Conservation (phyloP, 2,113 vertebrate species). For the Dissostichus mawsoni region DNA sequence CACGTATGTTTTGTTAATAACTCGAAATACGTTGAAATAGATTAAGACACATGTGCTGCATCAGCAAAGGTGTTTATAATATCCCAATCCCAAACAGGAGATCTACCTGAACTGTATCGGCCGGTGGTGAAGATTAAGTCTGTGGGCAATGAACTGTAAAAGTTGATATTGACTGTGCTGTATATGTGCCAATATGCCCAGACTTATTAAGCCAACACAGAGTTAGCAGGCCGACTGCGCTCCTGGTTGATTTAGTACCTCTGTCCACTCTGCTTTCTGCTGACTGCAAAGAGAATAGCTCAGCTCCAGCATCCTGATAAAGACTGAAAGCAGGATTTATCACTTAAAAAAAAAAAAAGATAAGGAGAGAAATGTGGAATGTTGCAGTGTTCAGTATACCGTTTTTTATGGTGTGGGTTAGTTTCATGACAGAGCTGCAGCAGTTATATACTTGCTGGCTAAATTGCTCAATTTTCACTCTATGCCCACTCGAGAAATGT, state of each 20-base stretch:
- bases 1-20: neutral
- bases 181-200: slow-evolving; percentile 72
- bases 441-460: slow-evolving; percentile 23
- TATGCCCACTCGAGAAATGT: slow-evolving; percentile 18
- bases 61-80: slow-evolving; percentile 30
- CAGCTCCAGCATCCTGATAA: slow-evolving; percentile 61
- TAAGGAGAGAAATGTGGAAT: slow-evolving; percentile 10
- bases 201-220: slow-evolving; percentile 77
- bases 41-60: slow-evolving; percentile 6
- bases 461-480: slow-evolving; percentile 23
- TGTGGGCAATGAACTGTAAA: slow-evolving; percentile 66
- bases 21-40: neutral
- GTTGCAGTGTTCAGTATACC: slow-evolving; percentile 30
- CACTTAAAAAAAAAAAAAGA: slow-evolving; percentile 38
- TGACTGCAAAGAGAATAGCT: slow-evolving; percentile 71
- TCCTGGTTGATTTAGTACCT: slow-evolving; percentile 71
- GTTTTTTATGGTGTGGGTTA: slow-evolving; percentile 28
- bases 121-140: slow-evolving; percentile 59
- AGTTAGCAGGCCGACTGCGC: slow-evolving; percentile 55
- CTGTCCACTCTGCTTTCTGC: slow-evolving; percentile 65
- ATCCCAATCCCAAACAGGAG: slow-evolving; percentile 30
- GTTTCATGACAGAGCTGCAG: slow-evolving; percentile 42
- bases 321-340: slow-evolving; percentile 69
- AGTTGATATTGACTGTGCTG: slow-evolving; percentile 69
- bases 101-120: slow-evolving; percentile 40